Evolutionary conservation across 2,888 invertebrate species (phyloP), one percentile per base, ranked within the genome.

Genomic region (Hipparchia semele): DNA sequence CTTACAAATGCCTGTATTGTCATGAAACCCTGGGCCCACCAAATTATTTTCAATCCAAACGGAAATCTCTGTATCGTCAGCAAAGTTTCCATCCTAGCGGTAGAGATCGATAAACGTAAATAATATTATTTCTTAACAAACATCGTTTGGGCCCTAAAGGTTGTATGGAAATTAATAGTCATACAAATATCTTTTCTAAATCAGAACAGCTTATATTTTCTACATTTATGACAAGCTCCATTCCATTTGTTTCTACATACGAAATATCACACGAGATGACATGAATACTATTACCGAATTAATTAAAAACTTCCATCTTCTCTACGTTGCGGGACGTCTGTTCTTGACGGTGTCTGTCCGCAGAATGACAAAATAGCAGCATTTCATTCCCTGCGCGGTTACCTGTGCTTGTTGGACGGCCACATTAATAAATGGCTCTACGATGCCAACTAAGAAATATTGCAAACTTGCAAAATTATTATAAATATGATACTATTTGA

Each of bases 251-350:
- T n/a, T 13, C 49, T n/a, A 7, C 12, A 62, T 45, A 67, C n/a
- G n/a, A 45, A 39, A 7, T n/a, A 12, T 54, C 10, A 54, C 54
- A 54, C 23, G 23, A 23, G 23, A 23, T 23, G 23, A 23, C 23
- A 23, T 23, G 23, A 23, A 23, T 23, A 23, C 68, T 10, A 59
- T 59, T 49, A 58, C 46, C 8, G 39, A 49, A 68, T 68, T 68
- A 59, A 68, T 68, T 68, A 68, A 67, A 68, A 68, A 33, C 68
- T 68, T 59, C 56, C 49, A 67, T 67, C 68, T 59, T 49, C 12
- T 39, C 39, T 39, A 39, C 39, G 59, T 49, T 59, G 59, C 49
- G 49, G 10, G 7, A 23, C 39, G 53, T 67, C 58, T 58, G 67
- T 13, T 54, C 58, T 67, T 58, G 67, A 58, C 67, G 56, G 67